These are phyloP conservation scores for Trinorchestia longiramus DNA, from an alignment of 1,140 invertebrate genomes.

Conservation along the genomic window DNA sequence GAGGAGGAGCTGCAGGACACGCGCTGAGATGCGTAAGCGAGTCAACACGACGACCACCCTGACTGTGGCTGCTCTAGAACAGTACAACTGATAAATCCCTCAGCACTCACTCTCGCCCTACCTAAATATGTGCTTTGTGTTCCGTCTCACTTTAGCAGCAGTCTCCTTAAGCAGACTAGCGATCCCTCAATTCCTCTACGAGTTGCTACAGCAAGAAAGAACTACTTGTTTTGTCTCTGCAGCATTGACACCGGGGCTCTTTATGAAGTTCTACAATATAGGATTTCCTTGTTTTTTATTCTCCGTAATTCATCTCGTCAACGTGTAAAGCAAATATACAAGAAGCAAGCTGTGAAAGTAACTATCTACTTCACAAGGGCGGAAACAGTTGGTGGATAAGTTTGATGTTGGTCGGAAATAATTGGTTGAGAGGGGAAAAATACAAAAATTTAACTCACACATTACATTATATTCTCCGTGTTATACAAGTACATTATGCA, in stretches of 20 bases:
- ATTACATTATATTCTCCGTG: too few relatives aligned
- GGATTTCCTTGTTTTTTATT: background rate
- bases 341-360: too few relatives aligned
- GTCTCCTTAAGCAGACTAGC: background rate
- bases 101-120: background rate
- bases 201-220: background rate
- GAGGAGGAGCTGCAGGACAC: conserved; percentile 6
- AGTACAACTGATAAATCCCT: background rate
- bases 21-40: conserved; percentile 18
- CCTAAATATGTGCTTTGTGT: conserved; percentile 25
- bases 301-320: background rate
- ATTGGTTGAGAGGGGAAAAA: too few relatives aligned
- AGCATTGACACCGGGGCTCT: background rate
- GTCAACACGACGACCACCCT: background rate
- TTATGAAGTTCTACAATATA: background rate
- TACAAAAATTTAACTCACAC: too few relatives aligned
- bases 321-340: background rate
- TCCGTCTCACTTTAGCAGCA: background rate
- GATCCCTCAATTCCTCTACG: background rate
- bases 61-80: conserved; percentile 5
- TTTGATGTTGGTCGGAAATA: too few relatives aligned
- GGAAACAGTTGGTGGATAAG: too few relatives aligned
- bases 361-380: too few relatives aligned
- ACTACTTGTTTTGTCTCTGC: background rate
- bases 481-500: too few relatives aligned